Base-by-base conservation (phyloP, 2,113 vertebrate genomes). In the Halichoerus grypus region DNA sequence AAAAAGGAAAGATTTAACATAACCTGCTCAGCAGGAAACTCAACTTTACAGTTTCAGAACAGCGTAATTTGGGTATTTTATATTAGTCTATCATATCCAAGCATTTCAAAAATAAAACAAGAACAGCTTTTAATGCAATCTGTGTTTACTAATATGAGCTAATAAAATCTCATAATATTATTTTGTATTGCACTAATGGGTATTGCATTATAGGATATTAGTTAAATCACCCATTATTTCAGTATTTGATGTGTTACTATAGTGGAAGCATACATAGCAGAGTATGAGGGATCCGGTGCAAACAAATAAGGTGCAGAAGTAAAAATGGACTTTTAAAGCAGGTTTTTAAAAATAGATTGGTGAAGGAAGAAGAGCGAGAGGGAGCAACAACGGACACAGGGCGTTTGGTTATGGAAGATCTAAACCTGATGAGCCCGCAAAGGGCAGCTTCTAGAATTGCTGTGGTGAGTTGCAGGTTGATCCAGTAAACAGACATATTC, bases 71-170 rank as follows among this genome's bases (percentile, higher is more conserved):
- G 96, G 97, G 81, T 95, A 97, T 89, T 98, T 98, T 96, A 69
- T 97, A 98, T 53, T 96, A 98, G 95, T 98, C 91, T 98, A 98
- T 98, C 97, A 88, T 96, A 98, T 95, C 95, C 71, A 98, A 98
- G 97, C 94, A 97, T 98, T 98, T 97, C 93, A 72, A 98, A 98
- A 98, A 97, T 98, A 98, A 98, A 98, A 96, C 46, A 83, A 90
- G 98, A 98, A 98, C 96, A 98, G 98, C 97, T 98, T 99, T 98
- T 98, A 98, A 98, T 98, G 98, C 98, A 99, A 98, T 98, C 98
- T 98, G 98, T 99, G 98, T 99, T 99, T 99, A 98, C 98, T 98
- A 98, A 98, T 97, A 96, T 0, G 0, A 98, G 88, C 94, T 98
- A 98, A 98, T 98, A 98, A 98, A 99, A 98, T 98, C 97, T 98